These are phyloP conservation scores for Bhutanitis thaidina DNA, from an alignment of 2,888 invertebrate genomes.

Conservation along the genomic window DNA sequence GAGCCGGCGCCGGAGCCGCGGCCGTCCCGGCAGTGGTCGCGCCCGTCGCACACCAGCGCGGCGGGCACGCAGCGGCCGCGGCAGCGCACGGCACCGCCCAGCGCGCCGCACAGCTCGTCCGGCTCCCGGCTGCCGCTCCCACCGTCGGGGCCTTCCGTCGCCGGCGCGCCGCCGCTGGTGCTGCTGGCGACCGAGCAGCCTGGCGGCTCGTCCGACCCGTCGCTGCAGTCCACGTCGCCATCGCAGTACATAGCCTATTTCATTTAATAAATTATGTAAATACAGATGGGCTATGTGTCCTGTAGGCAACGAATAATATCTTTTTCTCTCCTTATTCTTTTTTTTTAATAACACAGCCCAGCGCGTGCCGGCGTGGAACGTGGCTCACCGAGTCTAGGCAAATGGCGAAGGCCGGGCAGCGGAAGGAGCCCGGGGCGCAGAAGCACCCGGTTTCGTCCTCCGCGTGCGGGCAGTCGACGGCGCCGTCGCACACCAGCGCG, in stretches of 20 bases:
- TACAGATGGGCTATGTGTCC: too few relatives aligned
- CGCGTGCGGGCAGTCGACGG: constrained; percentile 82
- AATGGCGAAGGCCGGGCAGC: constrained; percentile 42
- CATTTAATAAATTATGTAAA: too few relatives aligned
- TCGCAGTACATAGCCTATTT: constrained; percentile 83
- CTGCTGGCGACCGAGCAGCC: constrained; percentile 53
- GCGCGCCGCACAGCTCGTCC: constrained; percentile 43
- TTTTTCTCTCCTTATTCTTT: too few relatives aligned
- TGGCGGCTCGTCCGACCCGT: constrained; percentile 85
- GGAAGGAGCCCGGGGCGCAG: constrained; percentile 49
- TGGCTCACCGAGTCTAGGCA: constrained; percentile 26
- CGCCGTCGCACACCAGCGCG: constrained; percentile 83
- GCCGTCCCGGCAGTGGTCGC: constrained; percentile 84
- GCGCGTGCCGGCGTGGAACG: too few relatives aligned
- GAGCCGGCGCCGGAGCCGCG: constrained; percentile 77
- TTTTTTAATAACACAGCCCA: neutral
- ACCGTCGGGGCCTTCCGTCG: constrained; percentile 35
- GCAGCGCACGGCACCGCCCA: constrained; percentile 29
- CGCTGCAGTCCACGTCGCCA: constrained; percentile 84
- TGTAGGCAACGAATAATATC: too few relatives aligned
- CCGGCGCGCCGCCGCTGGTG: constrained; percentile 69
- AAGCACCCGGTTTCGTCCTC: constrained; percentile 80
- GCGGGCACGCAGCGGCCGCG: constrained; percentile 83
- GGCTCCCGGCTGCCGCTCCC: neutral
- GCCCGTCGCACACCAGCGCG: constrained; percentile 85